Base-by-base conservation (phyloP, 1,140 invertebrate species). In the Halictus rubicundus region DNA sequence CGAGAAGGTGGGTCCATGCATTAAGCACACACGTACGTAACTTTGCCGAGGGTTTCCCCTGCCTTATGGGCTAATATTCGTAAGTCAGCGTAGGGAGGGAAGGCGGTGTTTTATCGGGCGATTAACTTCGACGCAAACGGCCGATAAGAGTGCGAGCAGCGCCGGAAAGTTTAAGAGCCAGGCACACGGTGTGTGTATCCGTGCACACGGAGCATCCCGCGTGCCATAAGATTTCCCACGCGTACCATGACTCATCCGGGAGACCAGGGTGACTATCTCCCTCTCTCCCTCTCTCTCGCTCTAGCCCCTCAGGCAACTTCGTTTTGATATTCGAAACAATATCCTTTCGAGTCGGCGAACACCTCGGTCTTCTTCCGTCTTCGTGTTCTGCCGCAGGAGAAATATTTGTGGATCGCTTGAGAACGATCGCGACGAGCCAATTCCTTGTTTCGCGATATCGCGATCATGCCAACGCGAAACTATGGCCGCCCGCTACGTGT, bases 191-290 rank as follows among this genome's bases (percentile, higher is more conserved):
- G 7, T 6, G 37, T 63, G 57, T 80, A 64, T 37, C 37, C 46
- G 63, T 21, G n/a, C 23, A 46, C 21, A n/a, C 68, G 23, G 52
- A 78, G 52, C 76, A 52, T 82, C 87, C 77, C 87, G 84, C 83
- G 81, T 84, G 69, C 77, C 86, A 84, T 91, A 90, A 93, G 91
- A 93, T 93, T 93, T 93, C 92, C 92, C 92, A 68, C 23, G 90
- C 80, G 92, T 86, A 77, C 85, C 88, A 91, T 92, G 89, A 71
- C 81, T 92, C 91, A 92, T 91, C 88, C 86, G 16, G 16, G 5
- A 5, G 7, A 5, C 70, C 69, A 54, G 75, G 83, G 71, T 86
- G 86, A 88, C 88, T 73, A 64, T 82, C 80, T 52, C 37, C 19
- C 7, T 7, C 8, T 9, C 14, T 72, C 65, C 52, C 52, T 46